phyloP scores from a whole-genome alignment of 1,140 invertebrate species.

The Rhysida immarginata region DNA sequence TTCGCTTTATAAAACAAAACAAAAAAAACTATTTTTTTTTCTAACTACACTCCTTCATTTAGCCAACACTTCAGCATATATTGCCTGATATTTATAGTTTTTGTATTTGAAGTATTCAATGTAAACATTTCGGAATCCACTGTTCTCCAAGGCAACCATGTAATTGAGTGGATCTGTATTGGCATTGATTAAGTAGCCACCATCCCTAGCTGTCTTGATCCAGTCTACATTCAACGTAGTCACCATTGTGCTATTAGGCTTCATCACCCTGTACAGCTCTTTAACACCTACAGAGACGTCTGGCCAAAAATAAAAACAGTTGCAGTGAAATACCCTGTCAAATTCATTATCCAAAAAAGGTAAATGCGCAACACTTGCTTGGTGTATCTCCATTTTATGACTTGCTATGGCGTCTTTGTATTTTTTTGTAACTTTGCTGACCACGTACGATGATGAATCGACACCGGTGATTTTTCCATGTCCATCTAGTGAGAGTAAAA shows the following conservation, averaged over 20 bases:
- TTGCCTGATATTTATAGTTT: background rate
- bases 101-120: slow-evolving; percentile 2
- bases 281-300: background rate
- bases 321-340: slow-evolving; percentile 4
- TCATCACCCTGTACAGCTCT: slow-evolving; percentile 1
- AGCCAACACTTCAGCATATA: too few relatives aligned
- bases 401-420: background rate
- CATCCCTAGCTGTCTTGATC: background rate
- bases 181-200: background rate
- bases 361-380: background rate
- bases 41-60: too few relatives aligned
- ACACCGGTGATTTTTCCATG: background rate
- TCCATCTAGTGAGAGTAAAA: slow-evolving; percentile 1
- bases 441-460: background rate
- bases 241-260: background rate
- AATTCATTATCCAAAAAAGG: slow-evolving; percentile 1
- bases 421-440: background rate
- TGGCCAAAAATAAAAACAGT: slow-evolving; percentile 5
- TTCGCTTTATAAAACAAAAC: too few relatives aligned
- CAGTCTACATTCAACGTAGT: background rate
- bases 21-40: too few relatives aligned
- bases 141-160: background rate
- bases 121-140: background rate
- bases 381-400: background rate
- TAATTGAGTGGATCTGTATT: slow-evolving; percentile 1